Base-by-base conservation (phyloP, 2,113 vertebrate genomes). In the Saguinus imperator region DNA sequence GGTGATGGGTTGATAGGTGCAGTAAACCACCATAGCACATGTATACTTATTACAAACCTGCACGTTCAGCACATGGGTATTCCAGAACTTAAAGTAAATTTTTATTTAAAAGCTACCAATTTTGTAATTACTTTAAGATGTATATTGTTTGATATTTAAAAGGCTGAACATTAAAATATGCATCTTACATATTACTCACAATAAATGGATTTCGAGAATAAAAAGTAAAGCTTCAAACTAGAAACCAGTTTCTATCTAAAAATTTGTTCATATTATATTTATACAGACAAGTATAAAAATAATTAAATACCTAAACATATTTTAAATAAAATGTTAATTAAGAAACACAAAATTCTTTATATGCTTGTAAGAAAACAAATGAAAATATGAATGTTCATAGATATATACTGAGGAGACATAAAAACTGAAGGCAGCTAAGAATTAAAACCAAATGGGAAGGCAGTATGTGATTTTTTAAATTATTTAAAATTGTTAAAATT, bases 191-290 rank as follows among this genome's bases (percentile, higher is more conserved):
- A 52, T 50, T 93, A 75, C n/a, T 61, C 84, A 82, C 11, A 61
- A 68, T 75, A 94, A 75, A 75, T 80, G 11, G 68, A 12, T 43
- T 87, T 84, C 16, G 70, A 79, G 64, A 84, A 93, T 75, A 87
- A 94, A 95, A 95, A 93, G 27, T 48, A 90, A 89, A 68, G 48
- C 16, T 76, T 96, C 45, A 96, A 89, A 45, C 13, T 23, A 82
- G 32, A 92, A 86, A 43, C 70, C 40, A 50, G 18, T 64, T 86
- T 55, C n/a, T 50, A 57, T 81, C 17, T 70, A 94, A 80, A 95
- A 76, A 37, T 8, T 72, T 13, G 86, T 73, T 87, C 66, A 61
- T n/a, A 72, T 82, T 72, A 64, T 5, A 87, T 87, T 66, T 48
- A 83, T n/a, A 43, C 77, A 87, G 58, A 86, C 20, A 92, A 94